Evolutionary conservation across 1,140 invertebrate species (phyloP).

Genomic region (Nephotettix cincticeps): DNA sequence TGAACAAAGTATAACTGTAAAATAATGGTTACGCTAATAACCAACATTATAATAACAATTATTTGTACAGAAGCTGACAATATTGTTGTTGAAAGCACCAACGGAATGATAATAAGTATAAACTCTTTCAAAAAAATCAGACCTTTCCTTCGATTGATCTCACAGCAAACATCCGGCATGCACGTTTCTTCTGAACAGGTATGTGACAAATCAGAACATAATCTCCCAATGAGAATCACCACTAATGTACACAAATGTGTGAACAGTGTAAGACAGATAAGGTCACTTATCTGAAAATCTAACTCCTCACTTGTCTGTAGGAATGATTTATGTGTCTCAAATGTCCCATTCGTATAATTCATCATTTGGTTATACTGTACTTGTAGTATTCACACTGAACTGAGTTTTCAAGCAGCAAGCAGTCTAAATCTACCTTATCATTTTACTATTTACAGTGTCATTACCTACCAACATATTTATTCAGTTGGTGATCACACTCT

Average conservation of each 20-base stretch:
- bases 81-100: slow-evolving; percentile 27
- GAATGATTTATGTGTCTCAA: too few relatives aligned
- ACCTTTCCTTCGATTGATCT: neutral
- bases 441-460: too few relatives aligned
- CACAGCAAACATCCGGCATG: neutral
- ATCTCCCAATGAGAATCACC: neutral
- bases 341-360: too few relatives aligned
- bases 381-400: too few relatives aligned
- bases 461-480: too few relatives aligned
- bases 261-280: neutral
- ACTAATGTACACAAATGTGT: neutral
- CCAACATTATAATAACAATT: neutral
- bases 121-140: slow-evolving; percentile 22
- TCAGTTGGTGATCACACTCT: too few relatives aligned
- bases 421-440: too few relatives aligned
- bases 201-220: neutral
- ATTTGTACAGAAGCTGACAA: slow-evolving; percentile 13
- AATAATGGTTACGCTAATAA: slow-evolving; percentile 9
- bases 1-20: neutral
- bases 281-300: neutral
- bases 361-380: too few relatives aligned
- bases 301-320: too few relatives aligned
- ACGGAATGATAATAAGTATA: slow-evolving; percentile 13
- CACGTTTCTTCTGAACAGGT: neutral
- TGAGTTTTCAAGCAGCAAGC: too few relatives aligned